Conservation (phyloP, 2,888 invertebrate genomes). For the Stenichneumon culpator region DNA sequence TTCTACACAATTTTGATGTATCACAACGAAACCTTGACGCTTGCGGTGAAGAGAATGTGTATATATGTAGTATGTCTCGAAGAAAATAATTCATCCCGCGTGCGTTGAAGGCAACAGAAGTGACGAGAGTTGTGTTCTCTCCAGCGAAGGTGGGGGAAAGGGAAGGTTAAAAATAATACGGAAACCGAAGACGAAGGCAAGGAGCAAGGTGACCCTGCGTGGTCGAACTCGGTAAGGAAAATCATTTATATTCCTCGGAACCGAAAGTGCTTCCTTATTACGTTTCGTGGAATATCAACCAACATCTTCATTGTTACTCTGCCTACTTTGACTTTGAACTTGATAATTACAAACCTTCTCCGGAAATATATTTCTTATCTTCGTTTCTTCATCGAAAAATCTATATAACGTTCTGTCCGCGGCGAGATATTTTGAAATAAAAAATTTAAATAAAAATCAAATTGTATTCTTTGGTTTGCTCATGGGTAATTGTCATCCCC, state of each 20-base stretch:
- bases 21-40: slow-evolving; percentile 64
- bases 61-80: not conserved
- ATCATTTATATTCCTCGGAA: slow-evolving; percentile 78
- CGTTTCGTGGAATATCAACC: slow-evolving; percentile 76
- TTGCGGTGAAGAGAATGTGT: slow-evolving; percentile 58
- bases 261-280: slow-evolving; percentile 78
- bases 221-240: slow-evolving; percentile 65
- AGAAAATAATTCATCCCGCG: slow-evolving; percentile 25
- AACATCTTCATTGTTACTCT: slow-evolving; percentile 36
- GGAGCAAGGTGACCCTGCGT: slow-evolving; percentile 37
- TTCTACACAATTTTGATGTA: slow-evolving; percentile 52
- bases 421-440: slow-evolving; percentile 43
- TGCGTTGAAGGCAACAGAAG: slow-evolving; percentile 32
- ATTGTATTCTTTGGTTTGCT: slow-evolving; percentile 27
- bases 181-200: slow-evolving; percentile 51
- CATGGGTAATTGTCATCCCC: slow-evolving; percentile 31
- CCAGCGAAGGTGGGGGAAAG: not conserved
- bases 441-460: slow-evolving; percentile 4
- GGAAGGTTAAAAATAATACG: slow-evolving; percentile 7
- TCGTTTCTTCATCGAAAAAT: slow-evolving; percentile 45
- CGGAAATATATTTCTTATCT: not conserved
- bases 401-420: not conserved
- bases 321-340: slow-evolving; percentile 21
- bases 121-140: slow-evolving; percentile 20
- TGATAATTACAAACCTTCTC: not conserved